Evolutionary conservation across 2,888 invertebrate species (phyloP), one percentile per base, ranked within the genome.

Genomic region (Drosophila ustulata): DNA sequence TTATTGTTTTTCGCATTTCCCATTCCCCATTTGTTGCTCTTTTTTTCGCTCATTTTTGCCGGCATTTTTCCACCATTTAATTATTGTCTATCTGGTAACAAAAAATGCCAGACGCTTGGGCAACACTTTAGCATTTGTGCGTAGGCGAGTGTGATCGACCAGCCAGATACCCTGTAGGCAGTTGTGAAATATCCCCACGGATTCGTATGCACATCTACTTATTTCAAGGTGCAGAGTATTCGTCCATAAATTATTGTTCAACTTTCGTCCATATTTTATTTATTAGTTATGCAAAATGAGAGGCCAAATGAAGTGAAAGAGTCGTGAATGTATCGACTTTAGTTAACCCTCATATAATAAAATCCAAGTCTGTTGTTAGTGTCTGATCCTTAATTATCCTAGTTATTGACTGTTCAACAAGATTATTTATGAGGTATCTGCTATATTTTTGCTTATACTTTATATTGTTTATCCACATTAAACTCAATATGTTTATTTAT

Each of bases 41-140:
- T 32, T 53, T 25, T 39, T 58, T 66, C 23, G 45, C n/a, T 26
- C n/a, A 53, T 66, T 53, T 74, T 86, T 82, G 76, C 82, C 82
- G 82, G 85, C 88, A 68, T 82, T 84, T 87, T 78, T 67, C 69
- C 59, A 81, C 57, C 49, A 55, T 67, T 75, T 66, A 73, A 62
- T 70, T 64, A 58, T 71, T 67, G 61, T 50, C 71, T 74, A 73
- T 46, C 55, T 66, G 71, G 53, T 41, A 13, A 9, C 18, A 37
- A 6, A 25, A 32, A 49, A 43, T 57, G 52, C 66, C 68, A 78
- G 75, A 78, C 75, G 58, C 58, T 74, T 75, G 74, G 75, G 75
- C 75, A 74, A 69, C 75, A 65, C 58, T 66, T 64, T 45, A 9
- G 8, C 25, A 26, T 25, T 25, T 41, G 18, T 28, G 28, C 52